Percentiles rank a stretch among this genome's conserved stretches.
phyloP scores from a whole-genome alignment of 1,140 invertebrate genomes.

The Fopius arisanus region DNA sequence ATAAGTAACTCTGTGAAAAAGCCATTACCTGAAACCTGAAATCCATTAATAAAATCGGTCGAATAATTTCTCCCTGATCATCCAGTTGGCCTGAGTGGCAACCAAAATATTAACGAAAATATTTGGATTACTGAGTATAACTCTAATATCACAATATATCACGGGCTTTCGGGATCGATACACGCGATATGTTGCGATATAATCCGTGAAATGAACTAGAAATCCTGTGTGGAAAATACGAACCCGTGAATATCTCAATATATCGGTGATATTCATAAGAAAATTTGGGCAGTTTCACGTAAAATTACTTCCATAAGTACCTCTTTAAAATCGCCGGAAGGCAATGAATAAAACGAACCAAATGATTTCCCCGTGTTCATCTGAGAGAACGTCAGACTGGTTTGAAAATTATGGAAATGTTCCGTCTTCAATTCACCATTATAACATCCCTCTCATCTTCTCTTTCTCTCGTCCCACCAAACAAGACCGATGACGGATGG shows the following conservation, averaged over 20 bases:
- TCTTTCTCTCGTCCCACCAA: background rate
- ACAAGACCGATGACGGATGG: constrained; percentile 1
- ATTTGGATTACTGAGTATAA: no score
- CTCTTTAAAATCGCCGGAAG: constrained; percentile 9
- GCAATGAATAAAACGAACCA: background rate
- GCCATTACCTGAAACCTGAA: no score
- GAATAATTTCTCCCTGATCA: no score
- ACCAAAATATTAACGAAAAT: no score
- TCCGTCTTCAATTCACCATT: constrained; percentile 1
- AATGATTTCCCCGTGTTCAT: constrained; percentile 20
- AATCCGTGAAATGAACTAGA: no score
- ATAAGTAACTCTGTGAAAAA: no score
- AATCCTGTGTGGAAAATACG: no score
- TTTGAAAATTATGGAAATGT: constrained; percentile 9
- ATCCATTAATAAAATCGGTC: no score
- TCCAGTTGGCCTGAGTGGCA: no score
- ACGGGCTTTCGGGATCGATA: no score
- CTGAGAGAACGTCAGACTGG: constrained; percentile 3
- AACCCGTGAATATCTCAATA: no score
- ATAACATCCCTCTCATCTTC: background rate
- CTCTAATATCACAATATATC: background rate
- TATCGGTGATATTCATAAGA: background rate
- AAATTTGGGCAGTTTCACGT: background rate
- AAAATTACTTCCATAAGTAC: background rate
- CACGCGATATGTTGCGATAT: no score